Evolutionary conservation across 2,888 invertebrate genomes (phyloP), one percentile per base, ranked within the genome.

Genomic region (Synanthedon andrenaeformis): DNA sequence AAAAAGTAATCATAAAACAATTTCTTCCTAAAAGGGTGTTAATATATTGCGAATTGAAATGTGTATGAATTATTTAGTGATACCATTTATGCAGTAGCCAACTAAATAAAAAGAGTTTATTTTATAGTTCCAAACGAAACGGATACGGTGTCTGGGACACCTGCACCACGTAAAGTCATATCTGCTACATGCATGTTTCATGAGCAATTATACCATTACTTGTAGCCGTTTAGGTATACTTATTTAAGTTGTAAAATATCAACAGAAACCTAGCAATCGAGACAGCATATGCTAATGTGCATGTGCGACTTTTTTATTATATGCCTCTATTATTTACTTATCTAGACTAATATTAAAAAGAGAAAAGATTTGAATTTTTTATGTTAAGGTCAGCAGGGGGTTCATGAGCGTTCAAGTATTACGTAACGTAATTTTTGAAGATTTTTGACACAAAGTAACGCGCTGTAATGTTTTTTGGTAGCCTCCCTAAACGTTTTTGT

Each of bases 161-260:
- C 45, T 45, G 45, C 45, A 45, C 4, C 14, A 12, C 45, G 11
- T 45, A 45, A 13, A 45, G 45, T 6, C 45, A 45, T n/a, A 45
- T 13, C n/a, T 45, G 45, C 14, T 14, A n/a, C 45, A 45, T 45
- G 14, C 45, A 70, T 76, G 61, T 74, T 76, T 75, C 70, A 79
- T 77, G 69, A 72, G 68, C 74, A 75, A 79, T 79, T 76, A 73
- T 45, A 45, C 45, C 5, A n/a, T 14, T n/a, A 45, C 13, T 45
- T 14, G 45, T 45, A 14, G 45, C 45, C 45, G n/a, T 45, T 45
- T 45, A 45, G 23, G 23, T 23, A 23, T 23, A 23, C 23, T 23
- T n/a, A n/a, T n/a, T n/a, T 13, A 45, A 45, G 45, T 45, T 45
- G 14, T 45, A 45, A 45, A 14, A 45, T 45, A 45, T 13, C 13